Conservation (phyloP, 2,888 invertebrate species). For the Apotomis turbidana region DNA sequence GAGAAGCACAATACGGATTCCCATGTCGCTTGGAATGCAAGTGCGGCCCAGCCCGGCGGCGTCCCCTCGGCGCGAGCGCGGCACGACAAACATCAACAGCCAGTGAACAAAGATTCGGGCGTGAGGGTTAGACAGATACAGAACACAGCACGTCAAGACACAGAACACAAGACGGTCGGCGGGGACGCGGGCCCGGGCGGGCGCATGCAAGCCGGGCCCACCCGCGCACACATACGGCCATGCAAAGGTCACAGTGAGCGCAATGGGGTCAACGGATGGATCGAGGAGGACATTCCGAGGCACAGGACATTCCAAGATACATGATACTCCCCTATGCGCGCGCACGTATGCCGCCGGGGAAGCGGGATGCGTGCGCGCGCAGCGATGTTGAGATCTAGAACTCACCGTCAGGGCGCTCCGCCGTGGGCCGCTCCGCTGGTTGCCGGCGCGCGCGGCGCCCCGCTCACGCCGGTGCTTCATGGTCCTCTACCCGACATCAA, state of each 20-base stretch:
- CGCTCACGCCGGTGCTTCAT: conserved; percentile 54
- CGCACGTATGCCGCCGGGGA: conserved; percentile 63
- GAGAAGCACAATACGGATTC: conserved; percentile 71
- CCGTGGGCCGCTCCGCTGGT: conserved; percentile 52
- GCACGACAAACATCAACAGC: conserved; percentile 68
- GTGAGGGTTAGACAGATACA: conserved; percentile 72
- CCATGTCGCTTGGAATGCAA: conserved; percentile 85
- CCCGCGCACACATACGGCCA: conserved; percentile 74
- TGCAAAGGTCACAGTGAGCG: conserved; percentile 78
- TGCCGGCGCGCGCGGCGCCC: conserved; percentile 47
- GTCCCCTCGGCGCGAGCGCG: conserved; percentile 64
- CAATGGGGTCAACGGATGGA: conserved; percentile 74
- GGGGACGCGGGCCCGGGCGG: conserved; percentile 62
- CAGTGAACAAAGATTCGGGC: conserved; percentile 66
- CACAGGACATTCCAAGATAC: conserved; percentile 85
- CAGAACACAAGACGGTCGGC: conserved; percentile 79
- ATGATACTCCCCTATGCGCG: conserved; percentile 83
- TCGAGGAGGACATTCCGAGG: conserved; percentile 85
- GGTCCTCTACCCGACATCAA: conserved; percentile 68
- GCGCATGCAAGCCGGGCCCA: conserved; percentile 76
- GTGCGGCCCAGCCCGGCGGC: conserved; percentile 72
- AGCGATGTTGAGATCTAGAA: conserved; percentile 85
- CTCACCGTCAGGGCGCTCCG: conserved; percentile 69
- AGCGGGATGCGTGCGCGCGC: conserved; percentile 71
- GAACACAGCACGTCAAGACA: conserved; percentile 82